A percentile compares a stretch with the other conserved stretches of the same genome.
These are phyloP conservation scores for Cotesia chilonis DNA, from an alignment of 1,140 invertebrate genomes.

Conservation along the genomic window DNA sequence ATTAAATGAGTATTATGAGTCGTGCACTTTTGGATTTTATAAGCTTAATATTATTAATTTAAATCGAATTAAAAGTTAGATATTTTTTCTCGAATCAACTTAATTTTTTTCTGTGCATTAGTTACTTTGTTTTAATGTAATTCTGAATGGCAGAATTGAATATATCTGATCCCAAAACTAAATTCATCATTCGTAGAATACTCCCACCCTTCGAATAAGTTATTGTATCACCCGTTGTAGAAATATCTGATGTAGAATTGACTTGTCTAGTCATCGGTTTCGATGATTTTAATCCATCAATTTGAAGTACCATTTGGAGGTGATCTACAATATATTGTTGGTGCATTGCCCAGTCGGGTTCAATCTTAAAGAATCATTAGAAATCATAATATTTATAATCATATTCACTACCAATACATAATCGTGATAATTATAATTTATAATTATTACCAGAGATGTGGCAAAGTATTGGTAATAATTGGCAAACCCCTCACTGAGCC, in stretches of 20 bases:
- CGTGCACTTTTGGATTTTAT: too few relatives aligned
- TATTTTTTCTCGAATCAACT: too few relatives aligned
- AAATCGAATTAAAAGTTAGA: too few relatives aligned
- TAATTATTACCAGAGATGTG: conserved; percentile 49
- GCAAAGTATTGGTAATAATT: conserved; percentile 65
- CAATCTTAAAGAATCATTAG: conserved; percentile 46
- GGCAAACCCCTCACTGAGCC: conserved; percentile 79
- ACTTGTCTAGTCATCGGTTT: conserved; percentile 49
- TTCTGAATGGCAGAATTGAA: conserved; percentile 72
- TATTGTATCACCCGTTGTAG: conserved; percentile 73
- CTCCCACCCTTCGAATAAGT: conserved; percentile 76
- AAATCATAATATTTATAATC: background rate
- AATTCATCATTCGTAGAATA: conserved; percentile 80
- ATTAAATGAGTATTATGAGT: too few relatives aligned
- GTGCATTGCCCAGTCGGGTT: conserved; percentile 66
- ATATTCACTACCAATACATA: conserved; percentile 46
- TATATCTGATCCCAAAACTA: conserved; percentile 72
- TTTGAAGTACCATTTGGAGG: conserved; percentile 45
- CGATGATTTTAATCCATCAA: conserved; percentile 48
- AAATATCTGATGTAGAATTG: conserved; percentile 67
- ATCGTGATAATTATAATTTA: background rate
- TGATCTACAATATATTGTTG: conserved; percentile 64
- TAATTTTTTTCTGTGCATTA: background rate
- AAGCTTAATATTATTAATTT: too few relatives aligned
- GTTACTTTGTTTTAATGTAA: conserved; percentile 67